These are phyloP conservation scores for Campoletis raptor DNA, from an alignment of 2,888 invertebrate species.

Conservation along the genomic window DNA sequence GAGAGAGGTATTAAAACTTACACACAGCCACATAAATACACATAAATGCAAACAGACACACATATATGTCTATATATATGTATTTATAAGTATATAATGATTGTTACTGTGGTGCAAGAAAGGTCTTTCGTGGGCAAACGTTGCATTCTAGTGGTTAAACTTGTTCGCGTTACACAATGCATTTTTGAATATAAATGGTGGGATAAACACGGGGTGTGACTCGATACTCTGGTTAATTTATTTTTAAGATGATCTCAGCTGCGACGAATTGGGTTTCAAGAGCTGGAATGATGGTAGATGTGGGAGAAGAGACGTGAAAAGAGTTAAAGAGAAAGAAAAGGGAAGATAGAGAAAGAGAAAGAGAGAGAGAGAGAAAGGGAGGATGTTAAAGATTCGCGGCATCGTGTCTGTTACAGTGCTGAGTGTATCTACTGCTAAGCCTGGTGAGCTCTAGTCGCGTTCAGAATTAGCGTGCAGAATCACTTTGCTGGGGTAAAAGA, in stretches of 20 bases:
- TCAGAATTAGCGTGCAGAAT: slow-evolving; percentile 80
- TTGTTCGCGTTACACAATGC: slow-evolving; percentile 28
- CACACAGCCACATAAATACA: not conserved
- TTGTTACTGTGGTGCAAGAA: slow-evolving; percentile 26
- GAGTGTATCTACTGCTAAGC: slow-evolving; percentile 33
- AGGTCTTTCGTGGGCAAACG: slow-evolving; percentile 41
- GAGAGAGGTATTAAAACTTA: slow-evolving; percentile 44
- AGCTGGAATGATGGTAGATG: slow-evolving; percentile 26
- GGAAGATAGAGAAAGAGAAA: slow-evolving; percentile 10
- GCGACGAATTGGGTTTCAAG: slow-evolving; percentile 22
- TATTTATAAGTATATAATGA: slow-evolving; percentile 33
- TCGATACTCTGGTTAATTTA: slow-evolving; percentile 40
- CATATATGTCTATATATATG: not conserved
- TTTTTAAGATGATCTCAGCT: slow-evolving; percentile 34
- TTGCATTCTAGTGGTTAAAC: slow-evolving; percentile 38
- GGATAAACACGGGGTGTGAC: slow-evolving; percentile 24
- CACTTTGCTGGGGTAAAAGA: slow-evolving; percentile 4
- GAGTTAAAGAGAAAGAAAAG: not conserved
- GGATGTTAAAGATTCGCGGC: slow-evolving; percentile 26
- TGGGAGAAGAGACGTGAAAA: slow-evolving; percentile 19
- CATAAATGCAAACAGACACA: not conserved
- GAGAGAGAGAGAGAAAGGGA: not conserved
- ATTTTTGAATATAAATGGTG: slow-evolving; percentile 24
- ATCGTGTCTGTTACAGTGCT: slow-evolving; percentile 34
- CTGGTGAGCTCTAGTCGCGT: slow-evolving; percentile 67